Evolutionary conservation across 2,797 vertebrate genomes (phyloP), one percentile per base, ranked within the genome.

Genomic region (Chelon labrosus): DNA sequence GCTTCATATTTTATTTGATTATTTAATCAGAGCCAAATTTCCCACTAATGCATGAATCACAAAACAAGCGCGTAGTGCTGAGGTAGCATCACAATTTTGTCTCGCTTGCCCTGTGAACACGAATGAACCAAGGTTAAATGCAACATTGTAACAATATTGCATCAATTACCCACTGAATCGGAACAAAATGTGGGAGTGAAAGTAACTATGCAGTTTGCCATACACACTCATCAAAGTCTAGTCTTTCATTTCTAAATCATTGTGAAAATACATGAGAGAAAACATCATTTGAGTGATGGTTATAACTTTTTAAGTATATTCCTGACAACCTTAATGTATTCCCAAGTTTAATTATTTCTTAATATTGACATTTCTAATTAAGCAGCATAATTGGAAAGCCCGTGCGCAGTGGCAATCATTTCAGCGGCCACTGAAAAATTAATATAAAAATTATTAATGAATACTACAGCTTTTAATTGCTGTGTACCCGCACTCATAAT

Each of bases 321-420:
- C 86, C 84, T 89, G 93, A 93, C 92, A 92, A 88, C 90, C 85
- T 89, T 92, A 93, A 94, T 92, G 84, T 85, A 93, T 92, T 90
- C 82, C 84, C 73, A 71, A 83, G 86, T 93, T 94, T 94, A 94
- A 94, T 94, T 94, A 93, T 94, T 93, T 93, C 91, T 94, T 94
- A 93, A 92, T 94, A 95, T 94, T 94, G 94, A 94, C 94, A 92
- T 94, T 94, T 95, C 93, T 94, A 95, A 95, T 95, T 94, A 94
- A 93, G 91, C 87, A 51, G 82, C 86, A 83, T 95, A 95, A 95
- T 95, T 94, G 93, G 91, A 93, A 93, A 88, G 89, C 89, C 88
- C 85, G 90, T 87, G 86, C 82, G 86, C 91, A 81, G 87, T 83
- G 87, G 92, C 92, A 93, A 94, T 93, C 92, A 93, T 92, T 93